Conservation (phyloP, 2,113 vertebrate species). For the Scophthalmus maximus region DNA sequence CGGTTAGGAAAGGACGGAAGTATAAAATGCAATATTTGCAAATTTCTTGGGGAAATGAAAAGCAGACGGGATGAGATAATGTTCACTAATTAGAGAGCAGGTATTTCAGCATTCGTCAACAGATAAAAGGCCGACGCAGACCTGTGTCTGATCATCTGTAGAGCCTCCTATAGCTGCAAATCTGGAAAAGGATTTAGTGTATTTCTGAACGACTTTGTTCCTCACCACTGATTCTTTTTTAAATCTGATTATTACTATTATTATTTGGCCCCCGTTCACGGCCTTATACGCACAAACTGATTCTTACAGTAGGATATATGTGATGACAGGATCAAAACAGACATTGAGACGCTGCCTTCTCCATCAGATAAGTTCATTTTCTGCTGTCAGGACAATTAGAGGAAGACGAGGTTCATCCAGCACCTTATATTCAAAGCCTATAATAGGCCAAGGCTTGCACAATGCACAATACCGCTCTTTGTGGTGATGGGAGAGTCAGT, state of each 20-base stretch:
- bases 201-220: too few relatives aligned
- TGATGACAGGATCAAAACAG: neutral
- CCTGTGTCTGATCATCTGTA: neutral
- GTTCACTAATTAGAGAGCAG: neutral
- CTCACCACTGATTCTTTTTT: too few relatives aligned
- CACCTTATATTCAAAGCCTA: neutral
- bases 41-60: neutral
- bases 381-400: neutral
- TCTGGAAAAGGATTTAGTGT: too few relatives aligned
- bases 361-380: too few relatives aligned
- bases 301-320: neutral
- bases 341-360: neutral
- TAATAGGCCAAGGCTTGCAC: slow-evolving; percentile 29
- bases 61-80: neutral
- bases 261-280: too few relatives aligned
- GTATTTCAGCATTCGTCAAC: neutral
- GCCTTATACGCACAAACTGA: neutral
- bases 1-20: neutral
- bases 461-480: neutral
- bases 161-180: neutral
- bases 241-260: too few relatives aligned
- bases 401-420: neutral
- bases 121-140: neutral
- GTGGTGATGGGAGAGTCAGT: slow-evolving; percentile 28
- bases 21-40: neutral